Percentiles rank a stretch among this genome's conserved stretches.
These are phyloP conservation scores for Apamea anceps DNA, from an alignment of 2,888 invertebrate species.

Conservation along the genomic window DNA sequence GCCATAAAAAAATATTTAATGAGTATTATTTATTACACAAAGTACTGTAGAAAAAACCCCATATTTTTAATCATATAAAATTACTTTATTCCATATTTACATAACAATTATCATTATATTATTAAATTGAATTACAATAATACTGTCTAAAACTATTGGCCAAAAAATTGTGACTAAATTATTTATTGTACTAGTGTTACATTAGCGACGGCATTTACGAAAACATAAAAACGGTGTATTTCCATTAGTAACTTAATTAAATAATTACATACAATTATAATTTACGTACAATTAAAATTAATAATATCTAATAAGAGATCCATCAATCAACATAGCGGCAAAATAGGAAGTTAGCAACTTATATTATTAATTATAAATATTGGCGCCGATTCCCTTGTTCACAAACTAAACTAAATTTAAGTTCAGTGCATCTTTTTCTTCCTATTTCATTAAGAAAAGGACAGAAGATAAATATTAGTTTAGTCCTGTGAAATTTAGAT, in stretches of 20 bases:
- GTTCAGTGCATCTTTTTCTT: no score
- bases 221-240: conserved; percentile 48
- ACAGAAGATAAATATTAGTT: no score
- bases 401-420: no score
- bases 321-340: conserved; percentile 65
- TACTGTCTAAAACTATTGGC: conserved; percentile 65
- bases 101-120: conserved; percentile 49
- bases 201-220: conserved; percentile 43
- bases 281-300: conserved; percentile 57
- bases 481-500: no score
- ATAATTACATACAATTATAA: conserved; percentile 33
- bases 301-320: conserved; percentile 65
- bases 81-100: conserved; percentile 58
- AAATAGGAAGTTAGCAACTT: conserved; percentile 32
- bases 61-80: conserved; percentile 50
- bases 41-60: not conserved
- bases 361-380: conserved; percentile 17
- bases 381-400: no score
- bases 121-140: conserved; percentile 60
- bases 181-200: conserved; percentile 64
- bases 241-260: conserved; percentile 39
- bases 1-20: no score
- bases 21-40: not conserved
- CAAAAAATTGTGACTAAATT: conserved; percentile 57
- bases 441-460: no score